Evolutionary conservation across 2,113 vertebrate species (phyloP), one percentile per base, ranked within the genome.

Genomic region (Tyrannus savana): DNA sequence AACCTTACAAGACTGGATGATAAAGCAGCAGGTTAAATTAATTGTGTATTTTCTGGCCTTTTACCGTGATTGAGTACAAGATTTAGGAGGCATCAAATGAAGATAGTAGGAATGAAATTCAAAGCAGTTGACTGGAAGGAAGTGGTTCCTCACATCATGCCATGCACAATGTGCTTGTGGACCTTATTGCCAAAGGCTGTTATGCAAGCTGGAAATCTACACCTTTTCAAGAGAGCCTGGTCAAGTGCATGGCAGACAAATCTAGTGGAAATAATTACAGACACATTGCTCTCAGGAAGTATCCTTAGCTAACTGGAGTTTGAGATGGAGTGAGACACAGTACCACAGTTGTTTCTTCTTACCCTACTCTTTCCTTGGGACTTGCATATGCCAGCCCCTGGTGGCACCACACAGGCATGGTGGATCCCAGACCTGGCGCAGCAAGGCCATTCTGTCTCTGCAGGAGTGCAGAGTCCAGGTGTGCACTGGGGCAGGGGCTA

Each of bases 301-400:
- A 22, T 35, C 37, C 59, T 66, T 58, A 31, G 55, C 23, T 84
- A 72, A 37, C 6, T 27, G 52, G 23, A 90, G 35, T 23, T 23
- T 85, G 30, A 71, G 39, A 79, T 72, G 44, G 53, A 37, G 5
- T 46, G 33, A 23, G n/a, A 81, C 37, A 52, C 9, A 63, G 17
- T 37, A 59, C 14, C 18, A 31, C 5, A 46, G 37, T 25, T 74
- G 12, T 6, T 77, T 10, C 14, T 67, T 58, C 41, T 67, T 42
- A 22, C 58, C 23, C 52, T 33, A 2, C 28, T 60, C 31, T 63
- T 30, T 71, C 23, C 72, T 46, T 12, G 37, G 28, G 31, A 71
- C 22, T 8, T 59, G 55, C 0, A 0, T 10, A 30, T 1, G 2
- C 16, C 33, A 78, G 0, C 31, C 82, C 13, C 68, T 50, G 44